Conservation (phyloP, 2,797 vertebrate species). For the Melanogrammus aeglefinus region DNA sequence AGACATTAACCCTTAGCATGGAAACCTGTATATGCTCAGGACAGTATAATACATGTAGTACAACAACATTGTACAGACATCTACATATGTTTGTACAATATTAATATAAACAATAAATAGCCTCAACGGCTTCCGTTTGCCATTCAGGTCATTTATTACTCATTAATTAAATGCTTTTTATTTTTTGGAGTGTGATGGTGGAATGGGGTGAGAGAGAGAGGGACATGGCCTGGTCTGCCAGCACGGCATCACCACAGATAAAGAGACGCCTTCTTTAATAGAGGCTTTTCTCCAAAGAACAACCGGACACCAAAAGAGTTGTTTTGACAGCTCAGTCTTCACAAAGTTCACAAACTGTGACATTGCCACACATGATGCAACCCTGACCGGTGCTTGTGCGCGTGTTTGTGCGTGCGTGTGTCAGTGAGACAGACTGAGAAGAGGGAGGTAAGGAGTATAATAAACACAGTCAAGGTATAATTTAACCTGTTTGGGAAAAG, state of each 20-base stretch:
- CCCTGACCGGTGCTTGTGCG: neutral
- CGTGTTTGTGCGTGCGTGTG: neutral
- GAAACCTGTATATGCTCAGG: neutral
- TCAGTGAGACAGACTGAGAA: neutral
- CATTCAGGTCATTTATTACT: no score
- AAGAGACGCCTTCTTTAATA: neutral
- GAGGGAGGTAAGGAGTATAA: no score
- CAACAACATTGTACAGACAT: no score
- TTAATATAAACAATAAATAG: no score
- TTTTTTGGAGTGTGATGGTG: neutral
- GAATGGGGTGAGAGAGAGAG: neutral
- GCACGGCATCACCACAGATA: neutral
- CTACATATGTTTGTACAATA: no score
- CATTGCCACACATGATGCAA: neutral
- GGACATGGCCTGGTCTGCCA: no score
- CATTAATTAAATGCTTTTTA: neutral
- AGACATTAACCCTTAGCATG: no score
- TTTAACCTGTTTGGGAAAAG: no score
- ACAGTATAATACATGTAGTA: neutral
- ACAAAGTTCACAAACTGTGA: neutral
- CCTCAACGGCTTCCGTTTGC: no score
- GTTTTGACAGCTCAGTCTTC: neutral
- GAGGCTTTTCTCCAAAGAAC: no score
- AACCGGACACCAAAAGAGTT: no score
- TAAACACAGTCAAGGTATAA: no score